phyloP scores from a whole-genome alignment of 2,888 invertebrate genomes.

The Dendrolimus pini region DNA sequence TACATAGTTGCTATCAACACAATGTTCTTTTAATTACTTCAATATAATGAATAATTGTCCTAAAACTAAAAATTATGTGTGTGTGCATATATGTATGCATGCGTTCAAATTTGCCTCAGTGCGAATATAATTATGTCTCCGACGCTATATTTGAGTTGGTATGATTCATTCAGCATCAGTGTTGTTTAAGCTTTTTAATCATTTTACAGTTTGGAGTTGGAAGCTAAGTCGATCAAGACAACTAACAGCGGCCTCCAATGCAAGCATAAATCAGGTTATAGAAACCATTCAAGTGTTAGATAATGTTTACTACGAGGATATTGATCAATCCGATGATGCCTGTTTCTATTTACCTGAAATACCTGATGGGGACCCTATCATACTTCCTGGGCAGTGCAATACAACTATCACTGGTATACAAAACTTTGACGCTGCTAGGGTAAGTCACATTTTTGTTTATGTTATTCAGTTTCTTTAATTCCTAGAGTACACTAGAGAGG shows the following conservation, averaged over 20 bases:
- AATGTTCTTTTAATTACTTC: no score
- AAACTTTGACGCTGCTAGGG: slow-evolving; percentile 32
- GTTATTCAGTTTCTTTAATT: no score
- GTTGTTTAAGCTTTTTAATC: no score
- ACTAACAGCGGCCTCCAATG: background rate
- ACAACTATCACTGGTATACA: slow-evolving; percentile 34
- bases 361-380: slow-evolving; percentile 24
- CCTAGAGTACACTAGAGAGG: no score
- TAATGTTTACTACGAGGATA: slow-evolving; percentile 30
- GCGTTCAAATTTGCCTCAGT: no score
- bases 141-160: no score
- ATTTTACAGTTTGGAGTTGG: background rate
- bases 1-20: no score
- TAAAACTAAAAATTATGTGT: no score
- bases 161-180: no score
- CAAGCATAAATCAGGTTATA: background rate
- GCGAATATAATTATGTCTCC: no score
- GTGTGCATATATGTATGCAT: no score
- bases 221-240: background rate
- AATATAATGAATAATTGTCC: no score
- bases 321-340: slow-evolving; percentile 31
- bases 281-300: slow-evolving; percentile 16
- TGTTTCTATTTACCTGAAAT: slow-evolving; percentile 49
- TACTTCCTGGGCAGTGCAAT: slow-evolving; percentile 47
- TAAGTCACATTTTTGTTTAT: background rate